phyloP scores from a whole-genome alignment of 2,888 invertebrate genomes.

The Pachliopta kotzebuea region DNA sequence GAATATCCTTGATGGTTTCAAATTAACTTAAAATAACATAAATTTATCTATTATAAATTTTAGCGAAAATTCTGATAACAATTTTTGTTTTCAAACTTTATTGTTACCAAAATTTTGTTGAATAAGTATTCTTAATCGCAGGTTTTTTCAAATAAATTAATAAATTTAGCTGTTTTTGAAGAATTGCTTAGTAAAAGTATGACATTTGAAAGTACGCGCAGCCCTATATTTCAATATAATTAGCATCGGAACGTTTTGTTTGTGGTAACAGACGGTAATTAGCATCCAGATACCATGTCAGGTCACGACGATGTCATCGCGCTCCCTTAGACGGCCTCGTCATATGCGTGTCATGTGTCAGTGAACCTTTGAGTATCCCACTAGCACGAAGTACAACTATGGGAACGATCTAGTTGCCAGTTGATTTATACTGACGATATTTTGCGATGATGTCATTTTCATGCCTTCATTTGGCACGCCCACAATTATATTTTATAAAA shows the following conservation, averaged over 20 bases:
- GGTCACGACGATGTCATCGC: conserved; percentile 59
- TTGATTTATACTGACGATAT: conserved; percentile 30
- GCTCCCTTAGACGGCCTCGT: conserved; percentile 35
- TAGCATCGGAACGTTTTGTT: conserved; percentile 47
- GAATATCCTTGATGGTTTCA: background rate
- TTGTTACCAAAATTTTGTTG: too few relatives aligned
- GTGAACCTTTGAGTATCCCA: conserved; percentile 49
- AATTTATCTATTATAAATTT: too few relatives aligned
- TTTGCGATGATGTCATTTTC: conserved; percentile 27
- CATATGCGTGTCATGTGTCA: conserved; percentile 56
- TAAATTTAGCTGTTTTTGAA: background rate
- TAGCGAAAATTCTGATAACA: too few relatives aligned
- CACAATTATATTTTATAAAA: conserved; percentile 10
- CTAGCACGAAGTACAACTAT: conserved; percentile 22
- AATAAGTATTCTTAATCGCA: too few relatives aligned
- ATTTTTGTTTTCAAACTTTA: too few relatives aligned
- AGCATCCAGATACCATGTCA: conserved; percentile 66
- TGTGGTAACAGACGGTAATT: conserved; percentile 61
- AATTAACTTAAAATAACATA: background rate
- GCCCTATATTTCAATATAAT: conserved; percentile 23
- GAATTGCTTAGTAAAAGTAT: conserved; percentile 16
- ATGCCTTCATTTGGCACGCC: conserved; percentile 17
- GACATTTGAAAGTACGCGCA: conserved; percentile 1
- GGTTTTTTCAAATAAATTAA: too few relatives aligned
- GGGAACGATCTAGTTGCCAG: conserved; percentile 28